Evolutionary conservation across 2,888 invertebrate species (phyloP), one percentile per base, ranked within the genome.

Genomic region (Eupsilia transversa): DNA sequence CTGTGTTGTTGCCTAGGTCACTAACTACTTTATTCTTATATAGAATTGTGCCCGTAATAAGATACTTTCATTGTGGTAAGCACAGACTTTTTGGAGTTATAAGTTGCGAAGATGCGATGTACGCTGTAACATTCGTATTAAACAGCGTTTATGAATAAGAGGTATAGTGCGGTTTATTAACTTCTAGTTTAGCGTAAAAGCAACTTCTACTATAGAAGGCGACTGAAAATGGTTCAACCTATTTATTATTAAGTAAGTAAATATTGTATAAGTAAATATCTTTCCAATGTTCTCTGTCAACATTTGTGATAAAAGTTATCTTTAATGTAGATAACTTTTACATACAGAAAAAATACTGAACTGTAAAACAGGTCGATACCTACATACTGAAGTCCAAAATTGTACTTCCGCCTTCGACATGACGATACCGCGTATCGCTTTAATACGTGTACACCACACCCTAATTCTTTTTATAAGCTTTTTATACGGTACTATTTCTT

Each of bases 261-360:
- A 43, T 79, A 60, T 12, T 57, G 38, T 38, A 23, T 27, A 27
- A 2, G 2, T 41, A 57, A 49, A 56, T 63, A 72, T 79, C 56
- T 83, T 54, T 66, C 43, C 80, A 80, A 73, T 72, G 80, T 72
- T 66, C 43, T 83, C 61, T 63, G 73, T 67, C 46, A 80, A 73
- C 61, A 84, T 33, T 64, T 41, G n/a, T 54, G 80, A 84, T 80
- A 80, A 84, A 81, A 66, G 46, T 80, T 84, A 80, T 80, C 80
- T 65, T 35, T 59, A 46, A 56, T 54, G 54, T 82, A 82, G 77
- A 82, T 77, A 77, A 82, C 27, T 77, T 75, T 82, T 82, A 77
- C 52, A 76, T 52, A 43, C 56, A 83, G 27, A 56, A 78, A 35
- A 67, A 78, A 63, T 43, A 65, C 23, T 30, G 43, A 52, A 63